phyloP scores from a whole-genome alignment of 2,113 vertebrate species.

The Rhegmatorhina hoffmannsi region DNA sequence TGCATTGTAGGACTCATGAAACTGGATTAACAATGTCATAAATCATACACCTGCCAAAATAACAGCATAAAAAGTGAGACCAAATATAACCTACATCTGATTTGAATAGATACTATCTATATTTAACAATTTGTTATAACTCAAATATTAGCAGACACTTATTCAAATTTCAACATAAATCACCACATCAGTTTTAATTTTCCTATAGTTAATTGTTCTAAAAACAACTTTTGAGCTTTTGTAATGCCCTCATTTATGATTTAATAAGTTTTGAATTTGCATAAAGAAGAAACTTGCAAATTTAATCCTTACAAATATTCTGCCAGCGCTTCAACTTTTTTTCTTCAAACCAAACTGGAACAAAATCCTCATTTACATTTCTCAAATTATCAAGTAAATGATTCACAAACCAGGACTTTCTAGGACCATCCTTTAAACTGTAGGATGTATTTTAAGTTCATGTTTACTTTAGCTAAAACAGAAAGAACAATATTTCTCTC shows the following conservation, averaged over 20 bases:
- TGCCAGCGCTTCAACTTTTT: background rate
- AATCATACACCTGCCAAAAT: conserved; percentile 36
- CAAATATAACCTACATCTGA: conserved; percentile 21
- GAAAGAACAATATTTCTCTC: background rate
- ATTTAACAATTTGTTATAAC: conserved; percentile 34
- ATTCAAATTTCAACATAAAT: conserved; percentile 41
- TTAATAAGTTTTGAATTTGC: conserved; percentile 22
- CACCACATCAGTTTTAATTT: background rate
- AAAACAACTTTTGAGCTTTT: conserved; percentile 3
- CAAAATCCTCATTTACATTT: background rate
- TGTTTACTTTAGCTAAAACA: background rate
- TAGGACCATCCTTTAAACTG: background rate
- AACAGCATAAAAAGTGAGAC: conserved; percentile 6
- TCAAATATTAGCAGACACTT: conserved; percentile 24
- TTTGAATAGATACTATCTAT: conserved; percentile 47
- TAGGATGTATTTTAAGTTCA: background rate
- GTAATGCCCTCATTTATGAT: background rate
- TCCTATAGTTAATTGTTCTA: background rate
- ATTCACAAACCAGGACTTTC: background rate
- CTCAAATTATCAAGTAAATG: background rate
- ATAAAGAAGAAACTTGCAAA: conserved; percentile 18
- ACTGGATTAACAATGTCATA: conserved; percentile 43
- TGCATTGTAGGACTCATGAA: conserved; percentile 14
- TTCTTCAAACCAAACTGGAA: background rate
- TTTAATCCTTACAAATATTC: background rate